Evolutionary conservation across 2,888 invertebrate genomes (phyloP).

Genomic region (Aphrophora alni): DNA sequence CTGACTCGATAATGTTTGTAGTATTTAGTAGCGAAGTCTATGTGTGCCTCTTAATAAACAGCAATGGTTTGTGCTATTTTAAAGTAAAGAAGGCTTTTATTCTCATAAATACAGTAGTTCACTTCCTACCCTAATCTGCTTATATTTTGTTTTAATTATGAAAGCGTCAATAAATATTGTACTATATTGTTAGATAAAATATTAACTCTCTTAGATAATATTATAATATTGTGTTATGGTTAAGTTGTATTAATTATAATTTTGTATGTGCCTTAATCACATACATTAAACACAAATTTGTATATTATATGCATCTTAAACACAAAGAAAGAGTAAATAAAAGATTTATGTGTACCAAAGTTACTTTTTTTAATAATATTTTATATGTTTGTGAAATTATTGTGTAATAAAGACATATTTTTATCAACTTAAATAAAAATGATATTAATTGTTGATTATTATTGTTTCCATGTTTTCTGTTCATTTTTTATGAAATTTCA

Average conservation of each 20-base stretch:
- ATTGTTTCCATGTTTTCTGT: too few species aligned
- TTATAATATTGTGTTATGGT: background rate
- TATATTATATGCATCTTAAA: background rate
- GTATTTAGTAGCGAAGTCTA: too few species aligned
- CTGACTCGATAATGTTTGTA: too few species aligned
- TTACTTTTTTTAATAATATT: background rate
- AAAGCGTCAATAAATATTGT: background rate
- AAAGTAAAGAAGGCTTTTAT: too few species aligned
- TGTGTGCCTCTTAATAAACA: too few species aligned
- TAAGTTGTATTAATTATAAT: background rate
- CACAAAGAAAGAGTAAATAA: too few species aligned
- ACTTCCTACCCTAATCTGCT: too few species aligned
- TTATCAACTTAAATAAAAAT: background rate
- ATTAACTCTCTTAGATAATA: background rate
- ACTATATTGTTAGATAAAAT: background rate
- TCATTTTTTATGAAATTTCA: too few species aligned
- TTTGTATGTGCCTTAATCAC: background rate
- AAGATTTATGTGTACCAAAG: background rate
- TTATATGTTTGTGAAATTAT: background rate
- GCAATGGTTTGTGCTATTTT: too few species aligned
- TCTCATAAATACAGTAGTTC: too few species aligned
- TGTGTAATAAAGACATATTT: background rate
- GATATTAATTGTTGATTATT: too few species aligned
- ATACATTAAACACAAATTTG: background rate
- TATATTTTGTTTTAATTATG: too few species aligned